Evolutionary conservation across 1,140 invertebrate species (phyloP), one percentile per base, ranked within the genome.

Genomic region (Caenorhabditis tropicalis): DNA sequence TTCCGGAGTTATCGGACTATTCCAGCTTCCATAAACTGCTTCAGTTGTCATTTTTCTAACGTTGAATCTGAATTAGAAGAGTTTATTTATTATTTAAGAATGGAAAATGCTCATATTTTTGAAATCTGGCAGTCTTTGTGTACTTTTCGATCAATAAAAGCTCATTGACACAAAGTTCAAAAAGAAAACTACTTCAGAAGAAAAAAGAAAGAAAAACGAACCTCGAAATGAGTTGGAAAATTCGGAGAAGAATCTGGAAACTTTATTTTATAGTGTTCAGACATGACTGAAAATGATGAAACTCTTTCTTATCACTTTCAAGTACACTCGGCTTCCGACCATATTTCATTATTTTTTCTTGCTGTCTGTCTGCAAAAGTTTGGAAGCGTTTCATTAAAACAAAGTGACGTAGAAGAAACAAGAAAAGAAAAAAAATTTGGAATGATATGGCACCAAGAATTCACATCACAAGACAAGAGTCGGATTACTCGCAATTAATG

Each of bases 11-110:
- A 92, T 90, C 3, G 90, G 88, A 24, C 91, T 91, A 21, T 87
- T 89, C 91, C 91, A 92, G 36, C 88, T 89, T 51, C 91, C 91
- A 81, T 90, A 92, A 2, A 60, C 70, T 1, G 58, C 80, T 24
- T 49, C 84, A 0, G 60, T 85, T 27, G 84, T 12, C 84, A 85
- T 85, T 31, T 46, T 85, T 29, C 82, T 51, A 2, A 39, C 31
- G 21, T 27, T 60, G 51, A 31, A n/a, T n/a, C n/a, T n/a, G n/a
- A 48, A 56, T 51, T 24, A 31, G 27, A n/a, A 19, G 51, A 31
- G n/a, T n/a, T n/a, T n/a, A n/a, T n/a, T n/a, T n/a, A n/a, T n/a
- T n/a, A n/a, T n/a, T n/a, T n/a, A n/a, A n/a, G n/a, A n/a, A n/a
- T n/a, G n/a, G n/a, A n/a, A n/a, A n/a, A n/a, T n/a, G n/a, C n/a